A percentile compares a stretch with the other conserved stretches of the same genome.
These are phyloP conservation scores for Monochamus saltuarius DNA, from an alignment of 1,140 invertebrate species.

Conservation along the genomic window DNA sequence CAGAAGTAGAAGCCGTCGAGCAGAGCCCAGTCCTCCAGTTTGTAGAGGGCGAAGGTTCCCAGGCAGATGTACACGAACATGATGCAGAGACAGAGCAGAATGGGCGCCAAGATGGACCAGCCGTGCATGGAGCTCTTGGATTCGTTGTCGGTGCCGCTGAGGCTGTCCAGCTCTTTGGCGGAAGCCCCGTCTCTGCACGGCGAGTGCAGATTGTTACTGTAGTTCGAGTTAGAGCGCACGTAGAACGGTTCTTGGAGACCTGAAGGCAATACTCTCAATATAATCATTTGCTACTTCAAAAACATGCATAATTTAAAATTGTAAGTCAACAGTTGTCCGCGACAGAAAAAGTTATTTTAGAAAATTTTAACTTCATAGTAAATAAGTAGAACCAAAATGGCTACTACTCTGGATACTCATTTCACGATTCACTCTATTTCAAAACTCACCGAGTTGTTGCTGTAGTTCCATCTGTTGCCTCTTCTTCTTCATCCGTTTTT, in stretches of 20 bases:
- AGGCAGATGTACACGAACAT: slow-evolving; percentile 83
- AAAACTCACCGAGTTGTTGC: slow-evolving; percentile 58
- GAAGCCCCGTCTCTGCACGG: slow-evolving; percentile 58
- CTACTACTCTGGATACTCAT: no score
- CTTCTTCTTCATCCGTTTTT: slow-evolving; percentile 72
- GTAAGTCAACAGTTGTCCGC: no score
- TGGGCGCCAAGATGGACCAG: slow-evolving; percentile 73
- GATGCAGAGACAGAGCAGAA: slow-evolving; percentile 72
- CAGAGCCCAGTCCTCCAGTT: slow-evolving; percentile 83
- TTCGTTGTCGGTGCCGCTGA: slow-evolving; percentile 69
- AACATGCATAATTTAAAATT: no score
- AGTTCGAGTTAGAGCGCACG: slow-evolving; percentile 66
- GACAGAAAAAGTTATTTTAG: no score
- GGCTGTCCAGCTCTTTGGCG: slow-evolving; percentile 61
- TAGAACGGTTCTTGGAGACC: slow-evolving; percentile 77
- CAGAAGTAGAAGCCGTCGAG: slow-evolving; percentile 93
- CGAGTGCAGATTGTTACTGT: slow-evolving; percentile 59
- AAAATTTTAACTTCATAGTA: no score
- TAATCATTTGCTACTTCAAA: no score
- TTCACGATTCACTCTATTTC: no score
- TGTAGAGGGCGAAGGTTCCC: slow-evolving; percentile 81
- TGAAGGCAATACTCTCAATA: slow-evolving; percentile 38
- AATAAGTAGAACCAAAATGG: no score
- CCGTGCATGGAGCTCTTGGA: slow-evolving; percentile 73
- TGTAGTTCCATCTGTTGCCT: slow-evolving; percentile 74